Conservation (phyloP, 2,888 invertebrate genomes). For the Flabesymbios commensalis region DNA sequence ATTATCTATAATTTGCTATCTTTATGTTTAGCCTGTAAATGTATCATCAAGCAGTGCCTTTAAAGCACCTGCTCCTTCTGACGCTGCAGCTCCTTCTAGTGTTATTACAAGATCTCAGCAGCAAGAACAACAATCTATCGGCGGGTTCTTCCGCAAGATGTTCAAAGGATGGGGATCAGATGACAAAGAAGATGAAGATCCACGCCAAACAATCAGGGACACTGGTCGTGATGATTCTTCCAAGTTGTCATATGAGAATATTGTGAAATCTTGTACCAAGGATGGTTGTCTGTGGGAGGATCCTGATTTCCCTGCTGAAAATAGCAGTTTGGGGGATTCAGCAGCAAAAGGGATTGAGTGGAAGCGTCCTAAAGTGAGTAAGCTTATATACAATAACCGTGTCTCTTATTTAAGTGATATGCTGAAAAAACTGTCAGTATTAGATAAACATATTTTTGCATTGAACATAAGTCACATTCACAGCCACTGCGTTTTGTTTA, state of each 20-base stretch:
- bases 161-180: slow-evolving; percentile 22
- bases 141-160: slow-evolving; percentile 18
- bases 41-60: no score
- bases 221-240: neutral
- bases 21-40: no score
- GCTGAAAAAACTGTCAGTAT: no score
- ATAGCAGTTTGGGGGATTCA: slow-evolving; percentile 72
- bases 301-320: slow-evolving; percentile 80
- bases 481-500: no score
- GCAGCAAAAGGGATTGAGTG: no score
- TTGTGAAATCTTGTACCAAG: slow-evolving; percentile 14
- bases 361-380: slow-evolving; percentile 76
- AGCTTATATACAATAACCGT: no score
- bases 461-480: no score
- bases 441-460: no score
- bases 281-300: slow-evolving; percentile 76
- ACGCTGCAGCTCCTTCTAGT: no score
- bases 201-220: slow-evolving; percentile 2
- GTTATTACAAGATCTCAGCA: slow-evolving; percentile 12
- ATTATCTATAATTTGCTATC: no score
- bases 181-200: slow-evolving; percentile 15
- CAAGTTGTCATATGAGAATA: slow-evolving; percentile 2
- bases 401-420: no score
- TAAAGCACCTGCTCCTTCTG: no score
- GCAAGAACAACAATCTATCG: slow-evolving; percentile 22